Conservation (phyloP, 2,888 invertebrate species). For the Shargacucullia verbasci region DNA sequence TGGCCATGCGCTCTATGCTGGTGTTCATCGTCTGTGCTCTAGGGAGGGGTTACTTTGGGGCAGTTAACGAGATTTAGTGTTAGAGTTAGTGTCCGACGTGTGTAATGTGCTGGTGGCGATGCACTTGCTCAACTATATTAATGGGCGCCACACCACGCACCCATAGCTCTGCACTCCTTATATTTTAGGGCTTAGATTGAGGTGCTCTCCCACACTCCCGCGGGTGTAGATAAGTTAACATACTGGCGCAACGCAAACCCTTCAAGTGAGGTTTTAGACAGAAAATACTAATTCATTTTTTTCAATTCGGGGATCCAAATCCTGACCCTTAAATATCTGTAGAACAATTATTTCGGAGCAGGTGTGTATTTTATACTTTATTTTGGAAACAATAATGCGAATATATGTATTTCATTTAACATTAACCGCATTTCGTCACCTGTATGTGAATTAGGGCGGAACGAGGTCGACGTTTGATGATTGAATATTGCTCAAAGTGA, state of each 20-base stretch:
- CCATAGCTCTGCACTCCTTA: neutral
- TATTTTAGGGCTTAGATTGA: too few relatives aligned
- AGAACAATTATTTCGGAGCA: too few relatives aligned
- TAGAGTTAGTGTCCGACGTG: constrained; percentile 1
- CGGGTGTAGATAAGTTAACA: too few relatives aligned
- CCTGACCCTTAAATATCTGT: too few relatives aligned
- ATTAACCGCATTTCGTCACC: constrained; percentile 12
- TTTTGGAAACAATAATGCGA: neutral
- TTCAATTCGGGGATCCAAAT: too few relatives aligned
- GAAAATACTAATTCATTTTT: too few relatives aligned
- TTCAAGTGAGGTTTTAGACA: too few relatives aligned
- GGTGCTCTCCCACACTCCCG: too few relatives aligned
- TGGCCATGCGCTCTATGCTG: constrained; percentile 13
- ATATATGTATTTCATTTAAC: constrained; percentile 8
- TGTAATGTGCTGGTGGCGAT: neutral
- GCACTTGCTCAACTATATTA: neutral
- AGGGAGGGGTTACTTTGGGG: constrained; percentile 4
- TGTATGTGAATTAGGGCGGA: constrained; percentile 28
- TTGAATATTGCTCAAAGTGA: constrained; percentile 38
- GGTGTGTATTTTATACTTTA: too few relatives aligned
- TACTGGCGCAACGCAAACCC: too few relatives aligned
- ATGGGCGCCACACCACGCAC: too few relatives aligned
- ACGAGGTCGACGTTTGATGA: constrained; percentile 38
- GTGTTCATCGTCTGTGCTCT: constrained; percentile 10
- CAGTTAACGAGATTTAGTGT: constrained; percentile 30